phyloP scores from a whole-genome alignment of 2,113 vertebrate genomes.

The Platysternon megacephalum region DNA sequence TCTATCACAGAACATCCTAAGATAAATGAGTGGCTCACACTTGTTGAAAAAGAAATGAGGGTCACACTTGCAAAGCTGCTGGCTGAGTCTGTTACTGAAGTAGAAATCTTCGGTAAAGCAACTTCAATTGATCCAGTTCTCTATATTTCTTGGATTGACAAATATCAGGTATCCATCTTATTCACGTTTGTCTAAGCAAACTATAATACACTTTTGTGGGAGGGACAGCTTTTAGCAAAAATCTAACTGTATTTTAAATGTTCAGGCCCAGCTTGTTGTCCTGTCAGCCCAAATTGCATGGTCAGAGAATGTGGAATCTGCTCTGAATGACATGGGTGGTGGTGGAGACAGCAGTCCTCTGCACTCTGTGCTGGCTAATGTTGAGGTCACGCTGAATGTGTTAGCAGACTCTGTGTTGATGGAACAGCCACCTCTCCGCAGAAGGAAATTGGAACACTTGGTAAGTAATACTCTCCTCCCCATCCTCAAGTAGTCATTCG shows the following conservation, averaged over 20 bases:
- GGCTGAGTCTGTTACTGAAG: constrained; percentile 95
- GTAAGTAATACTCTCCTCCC: constrained; percentile 72
- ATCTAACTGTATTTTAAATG: neutral
- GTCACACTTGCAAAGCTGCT: constrained; percentile 95
- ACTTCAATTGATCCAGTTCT: constrained; percentile 89
- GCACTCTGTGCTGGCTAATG: constrained; percentile 88
- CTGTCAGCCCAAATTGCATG: constrained; percentile 97
- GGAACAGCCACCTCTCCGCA: constrained; percentile 95
- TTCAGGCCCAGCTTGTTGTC: constrained; percentile 96
- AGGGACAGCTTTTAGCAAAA: neutral
- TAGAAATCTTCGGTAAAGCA: constrained; percentile 91
- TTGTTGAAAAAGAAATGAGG: constrained; percentile 98
- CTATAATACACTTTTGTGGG: neutral
- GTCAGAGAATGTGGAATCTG: constrained; percentile 96
- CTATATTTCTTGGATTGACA: constrained; percentile 97
- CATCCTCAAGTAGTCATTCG: neutral
- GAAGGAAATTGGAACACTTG: constrained; percentile 95
- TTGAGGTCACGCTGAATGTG: constrained; percentile 94
- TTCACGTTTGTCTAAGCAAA: neutral
- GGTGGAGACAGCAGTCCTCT: constrained; percentile 82
- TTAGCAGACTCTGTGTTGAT: constrained; percentile 97
- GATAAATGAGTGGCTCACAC: constrained; percentile 98
- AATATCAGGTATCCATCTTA: constrained; percentile 89
- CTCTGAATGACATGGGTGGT: constrained; percentile 81
- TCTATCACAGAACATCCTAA: constrained; percentile 96